phyloP scores from a whole-genome alignment of 2,888 invertebrate genomes.

The Thereva unica region DNA sequence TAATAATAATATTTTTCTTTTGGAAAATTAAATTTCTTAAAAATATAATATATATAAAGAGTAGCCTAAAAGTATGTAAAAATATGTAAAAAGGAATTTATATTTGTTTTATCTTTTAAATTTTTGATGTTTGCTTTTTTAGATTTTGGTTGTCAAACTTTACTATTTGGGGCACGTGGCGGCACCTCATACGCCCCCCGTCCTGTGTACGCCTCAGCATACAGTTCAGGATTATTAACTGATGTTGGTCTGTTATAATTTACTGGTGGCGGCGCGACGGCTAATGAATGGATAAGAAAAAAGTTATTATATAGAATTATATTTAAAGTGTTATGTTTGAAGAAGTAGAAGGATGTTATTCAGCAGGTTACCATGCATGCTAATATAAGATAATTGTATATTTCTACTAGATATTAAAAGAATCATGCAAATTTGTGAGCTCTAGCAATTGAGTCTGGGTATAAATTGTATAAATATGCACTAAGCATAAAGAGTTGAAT shows the following conservation, averaged over 20 bases:
- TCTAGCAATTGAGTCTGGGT: too few species aligned
- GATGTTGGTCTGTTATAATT: slow-evolving; percentile 57
- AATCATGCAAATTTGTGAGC: too few species aligned
- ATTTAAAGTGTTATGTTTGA: background rate
- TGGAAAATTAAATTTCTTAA: slow-evolving; percentile 4
- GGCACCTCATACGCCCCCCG: slow-evolving; percentile 52
- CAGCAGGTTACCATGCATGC: too few species aligned
- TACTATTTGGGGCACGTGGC: slow-evolving; percentile 52
- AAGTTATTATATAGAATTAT: background rate
- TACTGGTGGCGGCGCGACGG: slow-evolving; percentile 58
- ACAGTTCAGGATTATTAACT: slow-evolving; percentile 51
- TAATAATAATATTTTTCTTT: background rate
- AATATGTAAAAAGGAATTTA: slow-evolving; percentile 32
- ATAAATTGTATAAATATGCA: too few species aligned
- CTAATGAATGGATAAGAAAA: slow-evolving; percentile 43
- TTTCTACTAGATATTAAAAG: too few species aligned
- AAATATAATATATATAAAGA: slow-evolving; percentile 16
- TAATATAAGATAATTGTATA: too few species aligned
- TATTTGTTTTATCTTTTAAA: slow-evolving; percentile 17
- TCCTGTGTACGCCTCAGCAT: slow-evolving; percentile 58
- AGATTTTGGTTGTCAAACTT: slow-evolving; percentile 53
- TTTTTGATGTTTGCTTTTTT: slow-evolving; percentile 44
- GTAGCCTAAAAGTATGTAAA: slow-evolving; percentile 27
- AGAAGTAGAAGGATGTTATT: background rate
- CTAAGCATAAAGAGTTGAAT: too few species aligned